Conservation (phyloP, 2,797 vertebrate species). For the Malacoraja senta region DNA sequence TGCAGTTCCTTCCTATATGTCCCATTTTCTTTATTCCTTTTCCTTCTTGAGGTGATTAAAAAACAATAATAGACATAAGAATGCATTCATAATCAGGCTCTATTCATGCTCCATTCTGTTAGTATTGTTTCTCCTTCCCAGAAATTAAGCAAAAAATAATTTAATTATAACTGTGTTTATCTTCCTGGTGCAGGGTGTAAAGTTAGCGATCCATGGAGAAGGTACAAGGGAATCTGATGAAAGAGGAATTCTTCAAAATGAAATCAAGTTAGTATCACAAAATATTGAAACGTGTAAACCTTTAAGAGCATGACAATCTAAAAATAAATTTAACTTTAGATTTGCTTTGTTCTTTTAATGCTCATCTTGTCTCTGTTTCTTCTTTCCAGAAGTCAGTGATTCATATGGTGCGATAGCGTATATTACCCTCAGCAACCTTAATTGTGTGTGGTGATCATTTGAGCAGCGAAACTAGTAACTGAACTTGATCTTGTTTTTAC, state of each 20-base stretch:
- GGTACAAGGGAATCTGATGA: neutral
- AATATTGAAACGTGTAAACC: neutral
- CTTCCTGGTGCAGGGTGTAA: slow-evolving; percentile 6
- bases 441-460: neutral
- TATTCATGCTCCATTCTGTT: no score
- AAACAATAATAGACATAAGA: neutral
- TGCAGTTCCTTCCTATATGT: no score
- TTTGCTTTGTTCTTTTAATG: neutral
- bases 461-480: neutral
- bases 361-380: no score
- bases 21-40: neutral
- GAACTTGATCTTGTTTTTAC: neutral
- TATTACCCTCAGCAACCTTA: no score
- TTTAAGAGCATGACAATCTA: neutral
- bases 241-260: slow-evolving; percentile 15
- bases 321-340: neutral
- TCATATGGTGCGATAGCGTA: neutral
- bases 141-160: neutral
- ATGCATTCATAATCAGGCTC: neutral
- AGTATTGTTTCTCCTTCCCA: neutral
- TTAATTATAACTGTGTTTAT: neutral
- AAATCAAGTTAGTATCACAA: slow-evolving; percentile 11
- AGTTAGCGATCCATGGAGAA: neutral
- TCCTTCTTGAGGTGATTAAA: neutral
- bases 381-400: neutral